Percentiles rank a stretch among this genome's conserved stretches.
Conservation (phyloP, 1,140 invertebrate genomes). For the Helicoverpa zea region DNA sequence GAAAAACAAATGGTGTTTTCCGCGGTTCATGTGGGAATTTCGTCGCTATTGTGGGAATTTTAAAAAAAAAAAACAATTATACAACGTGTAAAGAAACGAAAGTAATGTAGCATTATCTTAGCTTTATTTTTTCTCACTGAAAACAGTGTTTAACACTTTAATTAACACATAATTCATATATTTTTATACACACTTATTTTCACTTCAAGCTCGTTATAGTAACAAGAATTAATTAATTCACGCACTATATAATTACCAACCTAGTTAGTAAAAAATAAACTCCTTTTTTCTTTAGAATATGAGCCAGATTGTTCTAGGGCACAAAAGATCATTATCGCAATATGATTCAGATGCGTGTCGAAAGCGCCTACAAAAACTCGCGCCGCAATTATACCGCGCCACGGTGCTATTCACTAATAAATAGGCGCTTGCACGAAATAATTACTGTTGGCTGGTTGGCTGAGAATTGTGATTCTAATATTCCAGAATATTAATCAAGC, state of each 20-base stretch:
- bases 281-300: not conserved
- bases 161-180: no score
- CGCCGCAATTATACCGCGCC: constrained; percentile 26
- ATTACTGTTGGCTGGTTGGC: constrained; percentile 28
- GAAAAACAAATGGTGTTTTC: constrained; percentile 76
- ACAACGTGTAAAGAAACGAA: constrained; percentile 26
- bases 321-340: constrained; percentile 31
- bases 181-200: no score
- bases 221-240: not conserved
- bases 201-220: no score
- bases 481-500: constrained; percentile 29
- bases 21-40: constrained; percentile 70
- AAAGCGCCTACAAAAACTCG: constrained; percentile 37
- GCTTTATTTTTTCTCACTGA: not conserved
- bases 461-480: constrained; percentile 22
- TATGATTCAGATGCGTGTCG: constrained; percentile 29
- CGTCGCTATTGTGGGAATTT: constrained; percentile 65
- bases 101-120: constrained; percentile 11
- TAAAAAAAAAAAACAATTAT: constrained; percentile 51
- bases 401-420: constrained; percentile 37
- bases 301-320: constrained; percentile 1
- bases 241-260: not conserved
- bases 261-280: not conserved
- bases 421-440: constrained; percentile 32
- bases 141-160: no score